Evolutionary conservation across 2,888 invertebrate genomes (phyloP).

Genomic region (Baronia brevicornis): DNA sequence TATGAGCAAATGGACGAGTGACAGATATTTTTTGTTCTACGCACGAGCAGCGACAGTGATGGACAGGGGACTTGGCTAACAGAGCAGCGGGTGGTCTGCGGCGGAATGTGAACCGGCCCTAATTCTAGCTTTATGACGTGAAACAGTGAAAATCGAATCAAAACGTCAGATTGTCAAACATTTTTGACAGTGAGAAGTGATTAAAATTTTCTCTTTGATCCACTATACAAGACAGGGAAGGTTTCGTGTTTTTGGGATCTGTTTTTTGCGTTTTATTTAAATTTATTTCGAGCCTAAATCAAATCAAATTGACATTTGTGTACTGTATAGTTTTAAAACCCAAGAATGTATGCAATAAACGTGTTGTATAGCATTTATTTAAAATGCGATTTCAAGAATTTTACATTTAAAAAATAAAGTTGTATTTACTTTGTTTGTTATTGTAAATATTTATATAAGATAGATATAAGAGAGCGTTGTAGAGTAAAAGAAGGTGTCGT

Average conservation of each 20-base stretch:
- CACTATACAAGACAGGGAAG: not conserved
- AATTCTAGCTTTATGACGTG: slow-evolving; percentile 11
- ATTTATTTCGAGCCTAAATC: too few relatives aligned
- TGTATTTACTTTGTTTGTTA: too few relatives aligned
- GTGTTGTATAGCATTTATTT: too few relatives aligned
- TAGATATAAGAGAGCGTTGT: too few relatives aligned
- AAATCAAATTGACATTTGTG: too few relatives aligned
- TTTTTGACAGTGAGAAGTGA: slow-evolving; percentile 1
- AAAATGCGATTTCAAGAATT: too few relatives aligned
- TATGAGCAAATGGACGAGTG: slow-evolving; percentile 31
- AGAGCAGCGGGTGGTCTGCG: slow-evolving; percentile 31
- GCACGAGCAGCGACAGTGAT: slow-evolving; percentile 50
- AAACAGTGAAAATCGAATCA: slow-evolving; percentile 8
- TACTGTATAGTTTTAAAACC: too few relatives aligned
- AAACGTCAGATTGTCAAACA: slow-evolving; percentile 1
- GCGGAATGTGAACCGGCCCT: slow-evolving; percentile 24
- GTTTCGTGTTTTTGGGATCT: not conserved
- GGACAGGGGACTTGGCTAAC: slow-evolving; percentile 35
- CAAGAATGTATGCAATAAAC: too few relatives aligned
- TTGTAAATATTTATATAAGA: too few relatives aligned
- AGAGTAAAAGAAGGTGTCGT: too few relatives aligned
- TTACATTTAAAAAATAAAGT: too few relatives aligned
- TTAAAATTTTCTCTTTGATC: not conserved
- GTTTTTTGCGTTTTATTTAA: too few relatives aligned
- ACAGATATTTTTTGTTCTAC: slow-evolving; percentile 37